These are phyloP conservation scores for Timema podura DNA, from an alignment of 2,888 invertebrate species.

Conservation along the genomic window DNA sequence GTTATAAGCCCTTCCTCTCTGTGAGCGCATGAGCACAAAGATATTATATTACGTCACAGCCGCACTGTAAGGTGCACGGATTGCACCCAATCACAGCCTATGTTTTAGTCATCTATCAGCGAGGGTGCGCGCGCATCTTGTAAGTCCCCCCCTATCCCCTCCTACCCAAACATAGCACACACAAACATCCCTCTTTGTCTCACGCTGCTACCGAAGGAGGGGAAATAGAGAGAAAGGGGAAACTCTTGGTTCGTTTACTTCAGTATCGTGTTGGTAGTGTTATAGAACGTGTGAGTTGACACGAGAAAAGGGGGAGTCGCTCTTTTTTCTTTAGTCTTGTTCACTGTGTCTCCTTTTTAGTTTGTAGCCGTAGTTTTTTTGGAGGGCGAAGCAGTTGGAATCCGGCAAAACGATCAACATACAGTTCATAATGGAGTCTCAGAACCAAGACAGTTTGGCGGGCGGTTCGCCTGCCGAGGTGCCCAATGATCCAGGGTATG, in stretches of 20 bases:
- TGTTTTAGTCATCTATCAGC: constrained; percentile 43
- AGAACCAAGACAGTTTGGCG: constrained; percentile 70
- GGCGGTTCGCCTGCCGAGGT: constrained; percentile 84
- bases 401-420: constrained; percentile 28
- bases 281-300: constrained; percentile 56
- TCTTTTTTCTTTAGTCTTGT: constrained; percentile 49
- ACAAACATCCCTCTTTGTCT: too few relatives aligned
- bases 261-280: constrained; percentile 69
- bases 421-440: constrained; percentile 61
- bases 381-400: not conserved
- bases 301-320: constrained; percentile 59
- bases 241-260: constrained; percentile 45
- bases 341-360: constrained; percentile 43
- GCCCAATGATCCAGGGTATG: constrained; percentile 92
- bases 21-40: constrained; percentile 28
- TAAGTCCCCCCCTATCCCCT: constrained; percentile 32
- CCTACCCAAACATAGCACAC: too few relatives aligned
- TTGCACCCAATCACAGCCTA: constrained; percentile 48
- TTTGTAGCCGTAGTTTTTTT: constrained; percentile 55
- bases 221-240: too few relatives aligned
- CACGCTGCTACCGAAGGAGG: too few relatives aligned
- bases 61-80: constrained; percentile 46
- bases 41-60: constrained; percentile 37
- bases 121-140: constrained; percentile 45
- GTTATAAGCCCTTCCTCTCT: too few relatives aligned